Evolutionary conservation across 2,113 vertebrate species (phyloP), one percentile per base, ranked within the genome.

Genomic region (Periophthalmodon schlosseri): DNA sequence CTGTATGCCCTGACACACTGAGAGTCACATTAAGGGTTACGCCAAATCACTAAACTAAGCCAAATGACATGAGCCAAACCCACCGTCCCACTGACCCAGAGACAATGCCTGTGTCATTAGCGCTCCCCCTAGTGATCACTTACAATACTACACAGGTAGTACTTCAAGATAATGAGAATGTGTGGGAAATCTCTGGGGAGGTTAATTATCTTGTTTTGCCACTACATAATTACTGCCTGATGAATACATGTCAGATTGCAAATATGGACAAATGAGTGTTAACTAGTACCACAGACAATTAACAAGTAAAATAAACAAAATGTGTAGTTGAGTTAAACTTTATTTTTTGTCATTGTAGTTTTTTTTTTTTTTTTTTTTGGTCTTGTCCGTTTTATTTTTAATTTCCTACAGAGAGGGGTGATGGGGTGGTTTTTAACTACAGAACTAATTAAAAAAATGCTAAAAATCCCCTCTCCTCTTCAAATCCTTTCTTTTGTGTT

Each of bases 301-400:
- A 57, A 70, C 78, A 11, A 88, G 82, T 82, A 75, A 81, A 70
- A 61, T 5, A 20, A 70, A 76, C 61, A 76, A 72, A 70, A 3
- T 36, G 75, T 82, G 80, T 82, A 87, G 86, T 91, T 89, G 87
- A 92, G 93, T 93, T 93, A 93, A 93, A 93, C 91, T 93, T 93
- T 93, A 91, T 93, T 93, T 58, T 94, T 93, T 92, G 90, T 87
- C 87, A 86, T 91, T 90, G 83, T 90, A 84, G 72, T 86, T 92
- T 91, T 63, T 63, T 72, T 16, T 75, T 89, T 91, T 87, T 72
- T 20, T 76, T 89, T 91, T 87, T 91, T 90, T 92, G 92, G 79
- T 86, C 82, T 92, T 89, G 85, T 86, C 69, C 81, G 63, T 88
- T 91, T 88, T 79, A 88, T 91, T 87, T 73, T 79, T 84, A 87